Percentiles rank a stretch among this genome's conserved stretches.
Evolutionary conservation across 1,140 invertebrate genomes (phyloP).

Genomic region (Drosophila willistoni): DNA sequence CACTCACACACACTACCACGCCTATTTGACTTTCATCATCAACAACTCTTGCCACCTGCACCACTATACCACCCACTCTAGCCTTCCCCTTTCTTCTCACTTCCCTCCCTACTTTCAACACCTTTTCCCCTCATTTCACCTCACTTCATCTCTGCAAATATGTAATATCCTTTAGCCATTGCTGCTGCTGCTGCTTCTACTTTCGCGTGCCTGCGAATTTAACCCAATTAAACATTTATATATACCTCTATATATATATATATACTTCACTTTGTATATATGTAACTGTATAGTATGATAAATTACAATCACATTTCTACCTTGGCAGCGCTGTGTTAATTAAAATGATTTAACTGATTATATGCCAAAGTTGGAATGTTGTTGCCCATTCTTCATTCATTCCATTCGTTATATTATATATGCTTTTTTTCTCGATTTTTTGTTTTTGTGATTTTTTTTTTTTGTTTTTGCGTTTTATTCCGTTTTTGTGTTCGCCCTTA

Average conservation of each 20-base stretch:
- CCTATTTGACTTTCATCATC: constrained; percentile 11
- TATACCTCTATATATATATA: constrained; percentile 7
- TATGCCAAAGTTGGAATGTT: constrained; percentile 58
- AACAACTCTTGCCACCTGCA: constrained; percentile 9
- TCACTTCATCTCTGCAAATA: constrained; percentile 8
- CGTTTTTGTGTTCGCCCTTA: constrained; percentile 31
- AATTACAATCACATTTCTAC: constrained; percentile 61
- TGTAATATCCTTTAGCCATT: constrained; percentile 1
- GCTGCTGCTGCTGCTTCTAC: neutral
- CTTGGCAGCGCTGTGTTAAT: constrained; percentile 66
- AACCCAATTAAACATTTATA: constrained; percentile 41
- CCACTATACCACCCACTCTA: neutral
- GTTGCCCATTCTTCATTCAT: constrained; percentile 44
- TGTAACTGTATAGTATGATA: constrained; percentile 43
- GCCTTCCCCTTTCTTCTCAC: neutral
- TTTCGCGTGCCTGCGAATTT: constrained; percentile 16
- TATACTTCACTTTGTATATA: constrained; percentile 19
- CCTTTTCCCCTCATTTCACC: constrained; percentile 5
- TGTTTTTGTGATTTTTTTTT: constrained; percentile 24
- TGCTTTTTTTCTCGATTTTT: constrained; percentile 41
- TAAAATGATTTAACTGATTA: constrained; percentile 80
- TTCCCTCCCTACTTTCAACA: neutral
- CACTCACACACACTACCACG: neutral
- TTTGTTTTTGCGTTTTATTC: constrained; percentile 33
- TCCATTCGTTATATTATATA: neutral